Evolutionary conservation across 2,888 invertebrate genomes (phyloP).

Genomic region (Acleris laterana): DNA sequence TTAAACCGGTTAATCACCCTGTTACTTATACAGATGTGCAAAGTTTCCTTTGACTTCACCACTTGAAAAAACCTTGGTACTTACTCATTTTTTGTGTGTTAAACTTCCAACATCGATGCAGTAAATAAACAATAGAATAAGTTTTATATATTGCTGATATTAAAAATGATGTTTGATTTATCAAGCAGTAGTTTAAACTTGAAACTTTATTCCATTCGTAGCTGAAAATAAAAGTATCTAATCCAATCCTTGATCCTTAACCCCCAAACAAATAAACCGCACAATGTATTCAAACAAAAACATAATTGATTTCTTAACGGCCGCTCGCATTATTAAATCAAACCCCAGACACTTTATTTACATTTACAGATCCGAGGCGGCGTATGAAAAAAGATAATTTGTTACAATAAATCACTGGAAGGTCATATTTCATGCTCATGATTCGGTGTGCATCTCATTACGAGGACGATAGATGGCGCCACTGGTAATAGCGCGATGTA

Average conservation of each 20-base stretch:
- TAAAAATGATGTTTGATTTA: too few relatives aligned
- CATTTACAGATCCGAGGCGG: slow-evolving; percentile 68
- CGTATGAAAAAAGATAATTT: slow-evolving; percentile 69
- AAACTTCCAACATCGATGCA: too few relatives aligned
- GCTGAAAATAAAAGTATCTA: too few relatives aligned
- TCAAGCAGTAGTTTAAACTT: neutral
- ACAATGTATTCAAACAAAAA: slow-evolving; percentile 57
- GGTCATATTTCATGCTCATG: slow-evolving; percentile 62
- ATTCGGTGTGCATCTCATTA: slow-evolving; percentile 60
- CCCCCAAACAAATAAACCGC: slow-evolving; percentile 34
- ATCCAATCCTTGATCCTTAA: slow-evolving; percentile 30
- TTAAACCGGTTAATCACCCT: too few relatives aligned
- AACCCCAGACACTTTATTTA: slow-evolving; percentile 71
- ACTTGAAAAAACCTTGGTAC: too few relatives aligned
- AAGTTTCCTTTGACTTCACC: too few relatives aligned
- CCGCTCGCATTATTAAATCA: slow-evolving; percentile 68
- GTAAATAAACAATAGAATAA: too few relatives aligned
- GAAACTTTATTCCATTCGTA: neutral
- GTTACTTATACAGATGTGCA: too few relatives aligned
- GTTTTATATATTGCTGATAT: too few relatives aligned
- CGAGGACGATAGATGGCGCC: slow-evolving; percentile 53
- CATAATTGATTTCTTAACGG: slow-evolving; percentile 52
- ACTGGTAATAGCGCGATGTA: too few relatives aligned
- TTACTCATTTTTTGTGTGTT: too few relatives aligned
- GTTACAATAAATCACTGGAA: slow-evolving; percentile 71